Evolutionary conservation across 2,797 vertebrate genomes (phyloP).

Genomic region (Iguana delicatissima): DNA sequence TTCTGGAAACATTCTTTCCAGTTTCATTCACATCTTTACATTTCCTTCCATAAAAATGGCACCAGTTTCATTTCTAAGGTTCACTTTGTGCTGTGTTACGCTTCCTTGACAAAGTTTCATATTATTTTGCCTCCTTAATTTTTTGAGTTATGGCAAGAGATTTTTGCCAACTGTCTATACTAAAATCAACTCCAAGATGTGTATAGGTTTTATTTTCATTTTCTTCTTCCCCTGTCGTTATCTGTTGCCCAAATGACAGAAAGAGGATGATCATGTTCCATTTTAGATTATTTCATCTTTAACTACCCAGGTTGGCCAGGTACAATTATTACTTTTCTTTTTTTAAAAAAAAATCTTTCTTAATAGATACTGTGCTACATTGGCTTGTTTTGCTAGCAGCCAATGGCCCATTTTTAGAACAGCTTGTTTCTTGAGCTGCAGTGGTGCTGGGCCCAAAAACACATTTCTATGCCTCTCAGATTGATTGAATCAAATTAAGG

Average conservation of each 20-base stretch:
- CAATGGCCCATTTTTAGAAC: slow-evolving; percentile 38
- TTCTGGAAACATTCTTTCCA: slow-evolving; percentile 64
- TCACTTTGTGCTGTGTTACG: slow-evolving; percentile 39
- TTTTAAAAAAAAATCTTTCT: neutral
- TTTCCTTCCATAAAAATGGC: slow-evolving; percentile 56
- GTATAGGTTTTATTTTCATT: slow-evolving; percentile 29
- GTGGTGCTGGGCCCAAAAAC: slow-evolving; percentile 23
- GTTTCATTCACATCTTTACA: slow-evolving; percentile 59
- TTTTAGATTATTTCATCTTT: slow-evolving; percentile 44
- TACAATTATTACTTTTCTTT: slow-evolving; percentile 40
- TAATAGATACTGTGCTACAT: neutral
- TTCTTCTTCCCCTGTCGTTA: slow-evolving; percentile 15
- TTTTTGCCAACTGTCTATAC: slow-evolving; percentile 31
- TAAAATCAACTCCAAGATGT: slow-evolving; percentile 16
- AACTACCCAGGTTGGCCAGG: neutral
- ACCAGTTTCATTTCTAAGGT: slow-evolving; percentile 33
- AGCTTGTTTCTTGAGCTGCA: slow-evolving; percentile 34
- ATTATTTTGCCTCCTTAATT: slow-evolving; percentile 31
- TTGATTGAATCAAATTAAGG: slow-evolving; percentile 31
- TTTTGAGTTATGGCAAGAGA: slow-evolving; percentile 50
- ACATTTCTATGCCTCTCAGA: accelerated
- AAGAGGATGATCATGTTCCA: slow-evolving; percentile 44
- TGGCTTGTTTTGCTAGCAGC: slow-evolving; percentile 8
- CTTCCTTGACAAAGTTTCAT: slow-evolving; percentile 45
- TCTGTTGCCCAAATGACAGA: slow-evolving; percentile 22